Conservation (phyloP, 2,113 vertebrate genomes). For the Sebastes fasciatus region DNA sequence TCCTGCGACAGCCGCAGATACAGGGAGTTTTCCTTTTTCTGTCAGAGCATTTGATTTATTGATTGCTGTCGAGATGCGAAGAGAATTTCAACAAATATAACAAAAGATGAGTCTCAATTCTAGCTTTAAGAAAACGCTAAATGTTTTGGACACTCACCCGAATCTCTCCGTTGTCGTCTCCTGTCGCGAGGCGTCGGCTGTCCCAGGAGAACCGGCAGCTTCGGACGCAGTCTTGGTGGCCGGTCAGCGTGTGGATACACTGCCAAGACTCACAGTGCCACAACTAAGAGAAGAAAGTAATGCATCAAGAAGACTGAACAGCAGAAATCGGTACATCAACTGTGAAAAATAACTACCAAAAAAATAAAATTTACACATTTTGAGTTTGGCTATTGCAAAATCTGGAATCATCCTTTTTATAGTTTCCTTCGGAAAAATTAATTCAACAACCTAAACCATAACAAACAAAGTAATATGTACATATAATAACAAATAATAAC, state of each 20-base stretch:
- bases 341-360: neutral
- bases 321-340: neutral
- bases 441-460: no score
- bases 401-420: neutral
- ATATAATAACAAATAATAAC: no score
- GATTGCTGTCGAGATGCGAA: no score
- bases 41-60: no score
- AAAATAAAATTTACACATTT: neutral
- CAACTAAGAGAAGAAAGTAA: slow-evolving; percentile 80
- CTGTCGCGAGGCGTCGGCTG: slow-evolving; percentile 88
- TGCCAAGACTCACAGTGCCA: slow-evolving; percentile 88
- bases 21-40: no score
- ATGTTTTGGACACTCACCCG: slow-evolving; percentile 80
- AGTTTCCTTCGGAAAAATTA: no score
- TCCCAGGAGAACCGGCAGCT: slow-evolving; percentile 92
- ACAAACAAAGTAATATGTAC: no score
- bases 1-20: no score
- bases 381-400: neutral
- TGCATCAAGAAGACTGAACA: neutral
- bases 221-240: slow-evolving; percentile 92
- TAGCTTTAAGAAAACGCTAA: no score
- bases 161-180: slow-evolving; percentile 96
- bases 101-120: no score
- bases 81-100: no score
- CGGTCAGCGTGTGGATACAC: slow-evolving; percentile 83